A percentile compares a stretch with the other conserved stretches of the same genome.
These are phyloP conservation scores for Ophion ellenae DNA, from an alignment of 2,888 invertebrate genomes.

Conservation along the genomic window DNA sequence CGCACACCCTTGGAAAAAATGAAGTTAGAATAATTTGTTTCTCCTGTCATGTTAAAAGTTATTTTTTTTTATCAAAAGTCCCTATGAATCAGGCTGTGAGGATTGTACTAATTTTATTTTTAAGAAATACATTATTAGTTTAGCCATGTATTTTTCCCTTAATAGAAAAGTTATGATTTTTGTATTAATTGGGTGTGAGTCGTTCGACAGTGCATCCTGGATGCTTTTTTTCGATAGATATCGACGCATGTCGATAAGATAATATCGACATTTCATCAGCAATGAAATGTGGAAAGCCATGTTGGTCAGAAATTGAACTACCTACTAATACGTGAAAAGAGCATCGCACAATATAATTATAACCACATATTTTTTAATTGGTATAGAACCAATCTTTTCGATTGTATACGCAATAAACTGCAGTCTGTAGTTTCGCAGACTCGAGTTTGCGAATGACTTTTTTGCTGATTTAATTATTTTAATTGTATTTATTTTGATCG, in stretches of 20 bases:
- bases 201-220: background rate
- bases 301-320: background rate
- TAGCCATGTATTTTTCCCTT: background rate
- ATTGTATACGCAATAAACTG: no score
- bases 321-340: background rate
- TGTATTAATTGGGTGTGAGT: background rate
- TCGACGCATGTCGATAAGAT: background rate
- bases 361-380: background rate
- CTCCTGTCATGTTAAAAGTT: no score
- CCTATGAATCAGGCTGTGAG: no score
- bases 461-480: no score
- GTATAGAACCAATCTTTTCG: background rate
- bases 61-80: no score
- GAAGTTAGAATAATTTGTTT: no score
- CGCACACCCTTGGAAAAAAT: no score
- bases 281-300: background rate
- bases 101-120: background rate
- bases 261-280: slow-evolving; percentile 9
- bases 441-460: no score
- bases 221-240: background rate
- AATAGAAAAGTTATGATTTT: background rate
- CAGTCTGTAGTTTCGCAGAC: no score
- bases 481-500: no score
- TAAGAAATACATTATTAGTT: background rate
- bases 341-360: background rate